These are phyloP conservation scores for Mormoops blainvillei DNA, from an alignment of 2,113 vertebrate species.

Conservation along the genomic window DNA sequence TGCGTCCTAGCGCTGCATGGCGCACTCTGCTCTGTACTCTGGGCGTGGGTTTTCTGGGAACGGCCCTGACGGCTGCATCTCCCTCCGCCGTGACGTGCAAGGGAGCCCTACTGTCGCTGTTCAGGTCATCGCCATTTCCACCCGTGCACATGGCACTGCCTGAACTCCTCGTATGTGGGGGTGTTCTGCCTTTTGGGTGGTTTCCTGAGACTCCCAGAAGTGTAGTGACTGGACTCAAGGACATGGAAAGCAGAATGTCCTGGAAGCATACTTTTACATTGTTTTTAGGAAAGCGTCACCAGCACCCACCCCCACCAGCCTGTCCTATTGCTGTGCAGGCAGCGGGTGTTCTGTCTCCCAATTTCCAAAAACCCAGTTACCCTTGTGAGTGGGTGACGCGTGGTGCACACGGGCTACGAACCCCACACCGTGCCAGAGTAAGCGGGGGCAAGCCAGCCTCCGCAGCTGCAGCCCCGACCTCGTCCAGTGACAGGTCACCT, in stretches of 20 bases:
- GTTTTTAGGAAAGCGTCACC: neutral
- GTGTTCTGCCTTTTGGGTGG: neutral
- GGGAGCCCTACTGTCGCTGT: no score
- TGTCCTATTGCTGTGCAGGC: accelerated
- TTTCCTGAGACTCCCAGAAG: neutral
- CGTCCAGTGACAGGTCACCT: accelerated
- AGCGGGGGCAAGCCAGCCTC: neutral
- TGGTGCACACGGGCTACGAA: neutral
- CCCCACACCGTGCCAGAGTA: neutral
- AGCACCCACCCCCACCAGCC: accelerated
- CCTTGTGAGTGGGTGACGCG: neutral
- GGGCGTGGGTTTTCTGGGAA: accelerated
- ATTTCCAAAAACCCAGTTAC: neutral
- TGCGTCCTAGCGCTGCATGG: no score
- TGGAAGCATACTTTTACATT: neutral
- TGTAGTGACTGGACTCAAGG: neutral
- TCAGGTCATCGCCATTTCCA: no score
- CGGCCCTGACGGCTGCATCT: accelerated
- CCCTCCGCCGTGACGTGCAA: accelerated
- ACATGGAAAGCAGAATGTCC: neutral
- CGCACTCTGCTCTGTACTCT: no score
- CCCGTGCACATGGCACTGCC: accelerated
- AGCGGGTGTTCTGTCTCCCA: neutral
- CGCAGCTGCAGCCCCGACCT: accelerated
- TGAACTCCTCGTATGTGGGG: accelerated